phyloP scores from a whole-genome alignment of 2,797 vertebrate genomes.

The Rousettus madagascariensis region DNA sequence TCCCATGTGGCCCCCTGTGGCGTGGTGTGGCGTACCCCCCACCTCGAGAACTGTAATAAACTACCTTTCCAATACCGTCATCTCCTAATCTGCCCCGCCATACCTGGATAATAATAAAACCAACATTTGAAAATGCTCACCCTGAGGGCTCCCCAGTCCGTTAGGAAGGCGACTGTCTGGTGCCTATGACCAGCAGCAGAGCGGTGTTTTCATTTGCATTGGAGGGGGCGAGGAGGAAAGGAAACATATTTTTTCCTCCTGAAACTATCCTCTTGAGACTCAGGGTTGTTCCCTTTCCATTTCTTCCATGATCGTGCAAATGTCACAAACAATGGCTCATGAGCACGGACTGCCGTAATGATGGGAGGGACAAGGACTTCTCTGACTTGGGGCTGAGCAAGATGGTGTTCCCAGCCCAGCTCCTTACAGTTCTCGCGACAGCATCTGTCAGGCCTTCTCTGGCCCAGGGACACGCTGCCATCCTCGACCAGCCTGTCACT shows the following conservation, averaged over 20 bases:
- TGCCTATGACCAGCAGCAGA: background rate
- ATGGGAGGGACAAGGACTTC: background rate
- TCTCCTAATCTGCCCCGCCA: background rate
- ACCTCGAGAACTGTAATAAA: background rate
- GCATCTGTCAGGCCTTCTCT: background rate
- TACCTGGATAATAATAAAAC: background rate
- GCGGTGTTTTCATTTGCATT: background rate
- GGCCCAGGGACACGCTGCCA: background rate
- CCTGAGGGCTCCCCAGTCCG: background rate
- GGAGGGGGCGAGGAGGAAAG: background rate
- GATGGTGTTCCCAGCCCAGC: background rate
- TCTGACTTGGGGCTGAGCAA: background rate
- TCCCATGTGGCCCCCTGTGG: background rate
- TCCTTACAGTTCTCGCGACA: background rate
- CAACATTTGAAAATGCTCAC: background rate
- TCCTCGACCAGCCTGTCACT: background rate
- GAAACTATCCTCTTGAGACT: constrained; percentile 25
- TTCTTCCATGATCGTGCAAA: background rate
- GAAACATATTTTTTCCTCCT: background rate
- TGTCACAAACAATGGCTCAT: background rate
- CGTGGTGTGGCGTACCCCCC: fast-evolving
- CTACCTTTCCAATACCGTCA: background rate
- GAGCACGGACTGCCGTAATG: background rate
- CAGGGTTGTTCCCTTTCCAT: background rate
- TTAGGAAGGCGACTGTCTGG: background rate